These are phyloP conservation scores for Ptychochromis oligacanthus DNA, from an alignment of 2,113 vertebrate genomes.

Conservation along the genomic window DNA sequence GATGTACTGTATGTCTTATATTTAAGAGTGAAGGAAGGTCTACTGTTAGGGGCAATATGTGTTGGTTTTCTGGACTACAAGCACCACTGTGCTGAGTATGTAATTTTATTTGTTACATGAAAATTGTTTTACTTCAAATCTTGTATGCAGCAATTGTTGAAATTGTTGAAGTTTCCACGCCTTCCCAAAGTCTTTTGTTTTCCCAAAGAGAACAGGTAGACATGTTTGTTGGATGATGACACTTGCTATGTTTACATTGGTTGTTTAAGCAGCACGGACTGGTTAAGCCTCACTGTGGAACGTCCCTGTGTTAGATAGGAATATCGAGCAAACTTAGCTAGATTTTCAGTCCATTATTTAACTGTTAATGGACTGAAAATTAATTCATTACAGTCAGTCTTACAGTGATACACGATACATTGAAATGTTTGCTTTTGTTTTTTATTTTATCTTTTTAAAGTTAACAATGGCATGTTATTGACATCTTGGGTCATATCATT, in stretches of 20 bases:
- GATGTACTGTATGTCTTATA: not conserved
- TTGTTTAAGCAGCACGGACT: not conserved
- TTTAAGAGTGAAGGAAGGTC: not conserved
- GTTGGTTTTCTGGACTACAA: not conserved
- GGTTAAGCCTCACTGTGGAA: not conserved
- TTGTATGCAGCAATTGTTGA: constrained; percentile 55
- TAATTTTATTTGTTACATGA: constrained; percentile 14
- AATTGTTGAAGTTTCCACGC: constrained; percentile 49
- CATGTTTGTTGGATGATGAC: not conserved
- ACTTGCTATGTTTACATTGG: not conserved
- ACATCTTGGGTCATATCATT: not conserved
- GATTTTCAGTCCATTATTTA: constrained; percentile 11
- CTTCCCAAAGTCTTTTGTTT: constrained; percentile 36
- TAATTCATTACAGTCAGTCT: not conserved
- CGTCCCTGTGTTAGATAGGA: not conserved
- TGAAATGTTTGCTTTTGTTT: not conserved
- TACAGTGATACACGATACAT: not conserved
- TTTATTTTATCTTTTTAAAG: constrained; percentile 14
- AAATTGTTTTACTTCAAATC: constrained; percentile 12
- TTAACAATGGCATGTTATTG: not conserved
- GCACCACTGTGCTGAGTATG: not conserved
- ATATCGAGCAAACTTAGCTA: not conserved
- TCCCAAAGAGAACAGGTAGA: constrained; percentile 33
- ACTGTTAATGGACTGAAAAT: not conserved
- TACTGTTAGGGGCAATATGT: not conserved